Evolutionary conservation across 37 sponge, comb jelly and placozoan species (phyloP), one percentile per base, ranked within the genome.

Genomic region (Oscarella lobularis): DNA sequence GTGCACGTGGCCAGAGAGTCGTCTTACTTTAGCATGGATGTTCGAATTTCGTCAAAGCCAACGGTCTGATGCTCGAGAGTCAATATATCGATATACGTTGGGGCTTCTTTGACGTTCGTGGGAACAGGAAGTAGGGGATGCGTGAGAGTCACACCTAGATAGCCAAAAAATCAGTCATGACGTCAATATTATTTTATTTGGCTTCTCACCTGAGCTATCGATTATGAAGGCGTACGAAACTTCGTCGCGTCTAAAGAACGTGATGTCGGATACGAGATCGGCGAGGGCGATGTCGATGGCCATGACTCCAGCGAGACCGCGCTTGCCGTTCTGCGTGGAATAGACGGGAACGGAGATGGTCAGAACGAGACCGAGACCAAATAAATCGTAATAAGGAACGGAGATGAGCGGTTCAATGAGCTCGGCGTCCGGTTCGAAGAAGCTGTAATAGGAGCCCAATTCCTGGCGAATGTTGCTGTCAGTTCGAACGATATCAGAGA

Each of bases 181-280:
- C 9, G 60, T 27, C 60, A 48, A 48, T n/a, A n/a, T n/a, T n/a
- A n/a, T n/a, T n/a, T n/a, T 34, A 5, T 29, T 35, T 35, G 6
- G 4, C 6, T 4, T 14, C 31, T 68, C 71, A 78, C 83, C 74
- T 0, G 77, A 67, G 27, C 33, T 9, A 1, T 65, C 5, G 35
- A 31, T 30, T 38, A 80, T 29, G 37, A 34, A 38, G 1, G 9
- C 36, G 75, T 37, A 38, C 29, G 0, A 37, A 38, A 38, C 36
- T 37, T 79, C 30, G n/a, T 38, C 74, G 40, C 3, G 5, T 1
- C 5, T 79, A 79, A 40, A 96, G 87, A 73, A 80, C 38, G 31
- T 90, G 85, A 67, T 97, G 88, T n/a, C 85, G 36, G 39, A 71
- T 3, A 81, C 35, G 20, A 81, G 41, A 31, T 81, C 82, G 2